A percentile compares a stretch with the other conserved stretches of the same genome.
Conservation (phyloP, 2,797 vertebrate genomes). For the Stomatorhinus walkeri region DNA sequence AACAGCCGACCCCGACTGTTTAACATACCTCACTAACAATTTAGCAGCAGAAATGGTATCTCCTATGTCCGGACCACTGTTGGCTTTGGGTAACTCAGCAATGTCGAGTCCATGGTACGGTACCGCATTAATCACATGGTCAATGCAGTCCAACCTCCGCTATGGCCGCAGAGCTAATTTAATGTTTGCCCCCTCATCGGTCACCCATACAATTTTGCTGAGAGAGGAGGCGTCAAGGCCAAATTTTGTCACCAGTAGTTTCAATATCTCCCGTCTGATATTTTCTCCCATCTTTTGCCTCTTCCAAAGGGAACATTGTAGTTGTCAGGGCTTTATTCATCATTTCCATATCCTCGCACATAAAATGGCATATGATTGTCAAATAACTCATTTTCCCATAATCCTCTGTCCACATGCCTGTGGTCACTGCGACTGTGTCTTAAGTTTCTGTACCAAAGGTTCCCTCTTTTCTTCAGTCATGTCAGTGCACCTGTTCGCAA, state of each 20-base stretch:
- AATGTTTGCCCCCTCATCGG: neutral
- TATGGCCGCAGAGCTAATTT: neutral
- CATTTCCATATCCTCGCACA: no score
- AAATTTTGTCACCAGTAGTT: neutral
- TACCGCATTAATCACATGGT: neutral
- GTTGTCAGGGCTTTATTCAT: no score
- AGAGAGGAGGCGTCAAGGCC: neutral
- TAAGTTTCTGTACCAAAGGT: no score
- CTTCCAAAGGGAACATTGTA: no score
- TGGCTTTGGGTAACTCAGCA: neutral
- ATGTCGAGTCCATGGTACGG: neutral
- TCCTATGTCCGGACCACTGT: neutral
- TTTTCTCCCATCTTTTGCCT: neutral
- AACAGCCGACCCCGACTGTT: neutral
- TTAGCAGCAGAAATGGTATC: neutral
- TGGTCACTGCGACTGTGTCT: no score
- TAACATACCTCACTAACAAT: neutral
- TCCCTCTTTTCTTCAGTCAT: no score
- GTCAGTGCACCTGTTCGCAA: no score
- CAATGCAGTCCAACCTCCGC: neutral
- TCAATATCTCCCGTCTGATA: neutral
- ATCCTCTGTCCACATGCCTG: neutral
- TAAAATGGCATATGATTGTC: no score
- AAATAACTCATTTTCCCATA: no score
- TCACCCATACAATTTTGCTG: neutral